These are phyloP conservation scores for Phycodurus eques DNA, from an alignment of 2,113 vertebrate species.

Conservation along the genomic window DNA sequence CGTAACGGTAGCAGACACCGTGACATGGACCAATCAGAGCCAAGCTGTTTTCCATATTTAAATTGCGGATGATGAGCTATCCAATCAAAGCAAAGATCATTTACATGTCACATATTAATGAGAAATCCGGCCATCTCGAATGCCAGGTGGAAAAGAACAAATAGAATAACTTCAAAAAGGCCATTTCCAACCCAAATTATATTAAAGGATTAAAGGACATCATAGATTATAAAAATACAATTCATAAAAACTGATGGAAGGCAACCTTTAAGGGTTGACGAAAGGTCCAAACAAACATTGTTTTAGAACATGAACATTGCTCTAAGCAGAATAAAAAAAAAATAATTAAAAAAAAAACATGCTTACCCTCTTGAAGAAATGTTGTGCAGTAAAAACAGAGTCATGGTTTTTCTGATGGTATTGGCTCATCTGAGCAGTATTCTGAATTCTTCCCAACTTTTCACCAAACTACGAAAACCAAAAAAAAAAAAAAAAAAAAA, in stretches of 20 bases:
- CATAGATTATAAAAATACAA: too few species aligned
- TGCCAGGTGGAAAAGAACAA: too few species aligned
- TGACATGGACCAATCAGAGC: too few species aligned
- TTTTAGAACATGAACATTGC: background rate
- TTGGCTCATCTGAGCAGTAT: conserved; percentile 62
- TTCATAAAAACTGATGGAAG: background rate
- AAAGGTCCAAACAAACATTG: background rate
- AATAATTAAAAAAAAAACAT: background rate
- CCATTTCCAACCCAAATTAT: too few species aligned
- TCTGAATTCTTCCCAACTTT: conserved; percentile 83
- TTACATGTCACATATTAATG: too few species aligned
- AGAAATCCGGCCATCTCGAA: too few species aligned
- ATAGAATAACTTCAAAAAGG: too few species aligned
- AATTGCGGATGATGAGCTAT: too few species aligned
- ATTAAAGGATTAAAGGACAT: too few species aligned
- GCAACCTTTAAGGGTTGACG: background rate
- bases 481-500: background rate
- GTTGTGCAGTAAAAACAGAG: conserved; percentile 73
- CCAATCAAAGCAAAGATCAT: too few species aligned
- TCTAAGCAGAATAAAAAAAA: background rate
- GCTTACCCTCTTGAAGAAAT: conserved; percentile 86
- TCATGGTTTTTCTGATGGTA: conserved; percentile 58
- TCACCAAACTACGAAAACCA: conserved; percentile 79
- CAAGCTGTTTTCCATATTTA: too few species aligned
- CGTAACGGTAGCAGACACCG: too few species aligned